Base-by-base conservation (phyloP, 2,797 vertebrate genomes). In the Leuciscus waleckii region DNA sequence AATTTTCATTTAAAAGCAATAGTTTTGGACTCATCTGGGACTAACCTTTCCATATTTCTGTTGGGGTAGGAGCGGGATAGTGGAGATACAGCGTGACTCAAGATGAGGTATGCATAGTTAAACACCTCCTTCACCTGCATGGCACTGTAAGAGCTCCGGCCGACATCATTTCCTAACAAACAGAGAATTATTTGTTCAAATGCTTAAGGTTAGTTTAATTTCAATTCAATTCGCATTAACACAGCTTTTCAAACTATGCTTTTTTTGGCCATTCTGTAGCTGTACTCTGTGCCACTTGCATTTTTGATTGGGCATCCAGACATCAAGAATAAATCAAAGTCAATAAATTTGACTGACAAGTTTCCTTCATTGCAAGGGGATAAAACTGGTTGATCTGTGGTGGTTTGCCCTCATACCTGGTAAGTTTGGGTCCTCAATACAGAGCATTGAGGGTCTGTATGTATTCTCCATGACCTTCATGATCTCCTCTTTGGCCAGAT, bases 81-180 rank as follows among this genome's bases (percentile, higher is more conserved):
- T 0, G 98, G 98, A 0, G 96, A 97, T 85, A 99, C 97, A 0
- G 98, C 97, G 1, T 97, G 98, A 91, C 97, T 97, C 89, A 99
- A 96, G 85, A 98, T 95, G 49, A 97, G 97, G 96, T 99, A 99
- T 86, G 98, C 98, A 7, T 98, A 99, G 93, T 99, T 97, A 73
- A 99, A 98, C 91, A 98, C 98, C 93, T 98, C 97, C 90, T 98
- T 98, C 91, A 99, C 98, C 87, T 98, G 97, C 96, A 99, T 96
- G 92, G 97, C 98, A 83, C 98, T 98, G 0, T 99, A 99, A 67
- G 98, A 99, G 89, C 98, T 98, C 90, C 97, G 95, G 88, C 98
- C 98, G 76, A 99, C 98, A 16, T 99, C 98, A 32, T 99, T 99
- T 83, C 97, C 98, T 99, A 89, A 49, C 7, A 71, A 5, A 43